Evolutionary conservation across 2,888 invertebrate genomes (phyloP), one percentile per base, ranked within the genome.

Genomic region (Dicyrtoma fusca): DNA sequence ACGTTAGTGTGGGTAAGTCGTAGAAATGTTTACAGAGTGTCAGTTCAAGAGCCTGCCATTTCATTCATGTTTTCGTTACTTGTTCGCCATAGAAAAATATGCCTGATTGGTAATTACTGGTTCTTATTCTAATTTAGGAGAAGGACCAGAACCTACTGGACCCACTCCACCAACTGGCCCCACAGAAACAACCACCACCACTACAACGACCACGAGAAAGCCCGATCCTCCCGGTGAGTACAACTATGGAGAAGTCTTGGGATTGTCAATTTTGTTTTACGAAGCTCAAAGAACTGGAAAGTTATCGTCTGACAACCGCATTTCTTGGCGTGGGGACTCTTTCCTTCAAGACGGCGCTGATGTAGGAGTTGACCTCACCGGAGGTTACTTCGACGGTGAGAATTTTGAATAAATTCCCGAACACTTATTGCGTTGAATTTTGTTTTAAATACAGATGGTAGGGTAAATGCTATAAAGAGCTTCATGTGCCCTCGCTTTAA

Each of bases 361-460:
- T 17, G 83, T 85, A 74, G 87, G 86, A 1, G 19, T 68, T 19
- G 87, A 88, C 77, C 82, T 88, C 49, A 86, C 85, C 49, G 87
- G 87, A 47, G 88, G 88, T 42, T 87, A 87, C 79, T 87, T 87
- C 78, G 87, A 87, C 79, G 87, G 87, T 87, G 66, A 42, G 34
- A 34, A 34, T 34, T 34, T 34, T n/a, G n/a, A n/a, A n/a, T n/a
- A n/a, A n/a, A n/a, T n/a, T n/a, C n/a, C n/a, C n/a, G n/a, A n/a
- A n/a, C n/a, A n/a, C n/a, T n/a, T n/a, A n/a, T n/a, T n/a, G n/a
- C n/a, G n/a, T n/a, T n/a, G n/a, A n/a, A n/a, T n/a, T n/a, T n/a
- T n/a, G n/a, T n/a, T n/a, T n/a, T n/a, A n/a, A n/a, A n/a, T n/a
- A n/a, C n/a, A n/a, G n/a, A n/a, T n/a, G n/a, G n/a, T n/a, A n/a